Conservation (phyloP, 2,113 vertebrate genomes). For the Pholis gunnellus region DNA sequence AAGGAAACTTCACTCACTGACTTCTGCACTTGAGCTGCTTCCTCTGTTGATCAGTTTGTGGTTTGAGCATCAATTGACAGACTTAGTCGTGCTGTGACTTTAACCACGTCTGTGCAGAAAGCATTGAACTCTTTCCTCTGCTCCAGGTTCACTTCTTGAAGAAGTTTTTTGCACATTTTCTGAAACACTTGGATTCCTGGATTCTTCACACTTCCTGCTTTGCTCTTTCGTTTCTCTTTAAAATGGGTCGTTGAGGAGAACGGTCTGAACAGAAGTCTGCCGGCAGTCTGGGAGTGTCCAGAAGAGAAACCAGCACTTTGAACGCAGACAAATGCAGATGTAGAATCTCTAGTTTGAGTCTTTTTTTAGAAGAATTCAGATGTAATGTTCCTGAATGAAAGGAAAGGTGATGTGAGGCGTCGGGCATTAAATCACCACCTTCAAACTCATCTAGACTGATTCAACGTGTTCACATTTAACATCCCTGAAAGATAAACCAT, state of each 20-base stretch:
- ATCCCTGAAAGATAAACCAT: background rate
- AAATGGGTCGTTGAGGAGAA: conserved; percentile 28
- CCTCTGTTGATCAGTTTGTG: too few relatives aligned
- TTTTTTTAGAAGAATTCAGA: conserved; percentile 2
- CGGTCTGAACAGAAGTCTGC: background rate
- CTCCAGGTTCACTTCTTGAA: background rate
- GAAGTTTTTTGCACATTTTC: background rate
- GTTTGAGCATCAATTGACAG: too few relatives aligned
- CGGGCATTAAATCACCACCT: background rate
- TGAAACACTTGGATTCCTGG: background rate
- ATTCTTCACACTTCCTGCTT: background rate
- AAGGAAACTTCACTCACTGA: too few relatives aligned
- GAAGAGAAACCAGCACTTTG: background rate
- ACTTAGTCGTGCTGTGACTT: too few relatives aligned
- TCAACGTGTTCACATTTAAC: background rate
- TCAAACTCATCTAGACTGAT: background rate
- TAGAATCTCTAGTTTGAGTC: background rate
- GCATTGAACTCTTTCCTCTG: background rate
- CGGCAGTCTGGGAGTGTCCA: background rate
- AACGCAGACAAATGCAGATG: background rate
- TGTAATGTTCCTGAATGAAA: conserved; percentile 14
- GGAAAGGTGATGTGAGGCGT: background rate
- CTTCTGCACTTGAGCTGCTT: too few relatives aligned
- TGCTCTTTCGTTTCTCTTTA: background rate
- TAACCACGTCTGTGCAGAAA: too few relatives aligned